These are phyloP conservation scores for Athalia circularis DNA, from an alignment of 2,888 invertebrate genomes.

Conservation along the genomic window DNA sequence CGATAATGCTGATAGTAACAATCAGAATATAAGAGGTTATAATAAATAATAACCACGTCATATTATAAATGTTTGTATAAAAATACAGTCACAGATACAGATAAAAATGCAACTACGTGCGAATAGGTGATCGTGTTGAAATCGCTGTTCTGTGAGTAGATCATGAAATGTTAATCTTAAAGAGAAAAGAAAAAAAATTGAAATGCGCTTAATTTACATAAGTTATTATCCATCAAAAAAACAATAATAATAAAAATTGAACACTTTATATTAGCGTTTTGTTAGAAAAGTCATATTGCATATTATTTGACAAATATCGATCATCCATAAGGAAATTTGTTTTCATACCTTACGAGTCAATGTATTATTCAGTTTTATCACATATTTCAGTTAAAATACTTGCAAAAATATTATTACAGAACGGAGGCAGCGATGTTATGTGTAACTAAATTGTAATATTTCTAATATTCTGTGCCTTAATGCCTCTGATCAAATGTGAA, in stretches of 20 bases:
- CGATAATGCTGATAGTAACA: neutral
- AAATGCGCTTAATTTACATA: constrained; percentile 34
- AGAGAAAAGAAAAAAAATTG: neutral
- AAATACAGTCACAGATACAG: constrained; percentile 16
- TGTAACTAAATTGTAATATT: constrained; percentile 40
- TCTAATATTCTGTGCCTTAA: constrained; percentile 57
- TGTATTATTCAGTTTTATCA: neutral
- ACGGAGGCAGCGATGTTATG: constrained; percentile 21
- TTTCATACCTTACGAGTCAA: neutral
- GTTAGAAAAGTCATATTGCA: neutral
- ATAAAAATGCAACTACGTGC: neutral
- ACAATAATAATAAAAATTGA: constrained; percentile 14
- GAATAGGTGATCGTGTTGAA: neutral
- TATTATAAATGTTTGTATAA: constrained; percentile 24
- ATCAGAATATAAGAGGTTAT: neutral
- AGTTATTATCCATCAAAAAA: constrained; percentile 12
- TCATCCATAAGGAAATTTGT: neutral
- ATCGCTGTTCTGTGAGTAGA: neutral
- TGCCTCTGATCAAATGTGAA: constrained; percentile 51
- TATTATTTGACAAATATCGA: neutral
- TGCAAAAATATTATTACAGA: neutral
- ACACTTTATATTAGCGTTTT: constrained; percentile 20
- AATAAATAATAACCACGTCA: neutral
- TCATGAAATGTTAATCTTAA: constrained; percentile 17
- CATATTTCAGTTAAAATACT: neutral